phyloP scores from a whole-genome alignment of 2,797 vertebrate genomes.

The Eospalax fontanierii region DNA sequence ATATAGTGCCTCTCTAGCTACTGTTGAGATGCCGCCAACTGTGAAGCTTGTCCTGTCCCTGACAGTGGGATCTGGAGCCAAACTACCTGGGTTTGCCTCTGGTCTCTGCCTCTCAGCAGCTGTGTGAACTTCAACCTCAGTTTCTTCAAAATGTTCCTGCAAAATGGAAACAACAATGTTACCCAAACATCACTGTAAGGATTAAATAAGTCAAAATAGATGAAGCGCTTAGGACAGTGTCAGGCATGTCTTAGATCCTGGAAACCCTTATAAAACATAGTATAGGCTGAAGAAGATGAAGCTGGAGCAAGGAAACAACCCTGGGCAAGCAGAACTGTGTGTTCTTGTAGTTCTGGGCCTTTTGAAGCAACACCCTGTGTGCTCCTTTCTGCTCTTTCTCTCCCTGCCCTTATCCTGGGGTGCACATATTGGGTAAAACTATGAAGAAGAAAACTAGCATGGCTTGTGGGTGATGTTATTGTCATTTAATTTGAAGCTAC shows the following conservation, averaged over 20 bases:
- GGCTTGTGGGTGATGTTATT: slow-evolving; percentile 53
- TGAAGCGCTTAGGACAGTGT: background rate
- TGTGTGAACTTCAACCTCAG: background rate
- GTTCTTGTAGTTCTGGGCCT: background rate
- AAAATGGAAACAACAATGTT: slow-evolving; percentile 18
- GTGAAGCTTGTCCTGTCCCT: background rate
- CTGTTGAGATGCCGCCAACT: background rate
- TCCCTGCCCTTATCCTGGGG: background rate
- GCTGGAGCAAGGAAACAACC: background rate
- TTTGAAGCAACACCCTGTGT: background rate
- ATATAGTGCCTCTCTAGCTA: too few relatives aligned
- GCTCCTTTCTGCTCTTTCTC: background rate
- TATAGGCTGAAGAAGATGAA: background rate
- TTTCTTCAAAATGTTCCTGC: slow-evolving; percentile 7
- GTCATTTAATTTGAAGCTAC: slow-evolving; percentile 63
- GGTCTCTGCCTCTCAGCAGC: background rate
- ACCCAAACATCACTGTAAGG: background rate
- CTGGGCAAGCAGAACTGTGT: background rate
- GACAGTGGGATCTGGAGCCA: background rate
- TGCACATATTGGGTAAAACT: slow-evolving; percentile 37
- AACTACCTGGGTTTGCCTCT: background rate
- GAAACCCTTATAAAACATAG: background rate
- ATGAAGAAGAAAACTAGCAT: background rate
- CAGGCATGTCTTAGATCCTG: slow-evolving; percentile 5
- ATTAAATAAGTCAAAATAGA: slow-evolving; percentile 35